These are phyloP conservation scores for Ernsta delagoae DNA, from an alignment of 2,888 invertebrate species.

Conservation along the genomic window DNA sequence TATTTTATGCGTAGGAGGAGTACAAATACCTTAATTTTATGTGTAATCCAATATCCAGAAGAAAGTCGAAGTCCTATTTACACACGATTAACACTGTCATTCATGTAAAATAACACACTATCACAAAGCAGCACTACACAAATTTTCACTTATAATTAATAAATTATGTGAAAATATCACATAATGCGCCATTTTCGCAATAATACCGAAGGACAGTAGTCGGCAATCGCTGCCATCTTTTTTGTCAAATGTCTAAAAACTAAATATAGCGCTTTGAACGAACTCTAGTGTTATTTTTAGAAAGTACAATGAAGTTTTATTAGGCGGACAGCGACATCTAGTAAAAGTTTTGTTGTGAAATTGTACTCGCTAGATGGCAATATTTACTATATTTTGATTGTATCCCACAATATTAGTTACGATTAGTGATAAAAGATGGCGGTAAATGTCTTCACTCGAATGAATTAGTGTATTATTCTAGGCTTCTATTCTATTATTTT, in stretches of 20 bases:
- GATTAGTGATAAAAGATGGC: not conserved
- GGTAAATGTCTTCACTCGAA: too few relatives aligned
- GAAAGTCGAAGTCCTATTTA: conserved; percentile 79
- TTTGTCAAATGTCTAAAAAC: conserved; percentile 85
- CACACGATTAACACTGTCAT: conserved; percentile 78
- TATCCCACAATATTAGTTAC: not conserved
- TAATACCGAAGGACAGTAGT: conserved; percentile 80
- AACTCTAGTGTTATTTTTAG: conserved; percentile 85
- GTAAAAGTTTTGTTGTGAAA: not conserved
- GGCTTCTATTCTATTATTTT: too few relatives aligned
- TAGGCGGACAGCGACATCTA: conserved; percentile 62
- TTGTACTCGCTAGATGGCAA: not conserved
- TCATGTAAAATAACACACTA: conserved; percentile 76
- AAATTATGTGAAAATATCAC: conserved; percentile 81
- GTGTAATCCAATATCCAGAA: conserved; percentile 84
- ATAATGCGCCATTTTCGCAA: conserved; percentile 83
- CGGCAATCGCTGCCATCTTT: conserved; percentile 84
- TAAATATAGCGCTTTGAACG: conserved; percentile 83
- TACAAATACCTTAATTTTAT: conserved; percentile 80
- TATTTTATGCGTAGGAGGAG: conserved; percentile 70
- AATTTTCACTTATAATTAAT: conserved; percentile 78
- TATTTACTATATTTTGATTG: not conserved
- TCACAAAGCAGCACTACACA: conserved; percentile 82
- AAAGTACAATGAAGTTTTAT: conserved; percentile 59
- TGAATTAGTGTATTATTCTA: too few relatives aligned